Conservation (phyloP, 2,888 invertebrate species). For the Piscicola geometra region DNA sequence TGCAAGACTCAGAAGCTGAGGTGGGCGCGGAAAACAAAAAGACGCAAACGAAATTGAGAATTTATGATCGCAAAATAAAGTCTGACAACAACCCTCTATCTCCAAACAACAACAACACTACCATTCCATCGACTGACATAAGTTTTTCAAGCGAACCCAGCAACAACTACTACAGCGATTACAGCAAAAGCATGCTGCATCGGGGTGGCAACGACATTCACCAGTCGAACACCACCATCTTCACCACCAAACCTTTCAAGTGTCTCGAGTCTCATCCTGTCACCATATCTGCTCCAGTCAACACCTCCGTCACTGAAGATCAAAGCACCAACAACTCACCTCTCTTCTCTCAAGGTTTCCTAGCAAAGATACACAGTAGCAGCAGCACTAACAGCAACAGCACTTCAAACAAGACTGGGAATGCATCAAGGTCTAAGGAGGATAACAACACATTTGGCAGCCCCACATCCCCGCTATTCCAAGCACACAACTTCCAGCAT, state of each 20-base stretch:
- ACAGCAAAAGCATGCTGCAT: neutral
- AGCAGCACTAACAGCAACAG: neutral
- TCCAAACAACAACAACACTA: neutral
- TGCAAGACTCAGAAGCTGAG: neutral
- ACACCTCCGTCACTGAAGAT: neutral
- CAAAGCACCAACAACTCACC: neutral
- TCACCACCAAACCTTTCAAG: neutral
- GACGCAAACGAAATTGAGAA: neutral
- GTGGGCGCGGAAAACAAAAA: neutral
- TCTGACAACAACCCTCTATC: neutral
- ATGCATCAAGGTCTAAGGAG: too few relatives aligned
- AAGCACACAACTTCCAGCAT: too few relatives aligned
- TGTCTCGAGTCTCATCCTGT: neutral
- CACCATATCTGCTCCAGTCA: neutral
- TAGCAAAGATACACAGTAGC: neutral
- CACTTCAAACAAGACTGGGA: neutral
- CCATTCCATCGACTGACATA: neutral
- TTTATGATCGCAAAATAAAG: slow-evolving; percentile 8
- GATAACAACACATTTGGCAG: too few relatives aligned
- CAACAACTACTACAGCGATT: neutral
- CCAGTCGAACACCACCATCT: neutral
- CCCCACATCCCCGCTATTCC: too few relatives aligned
- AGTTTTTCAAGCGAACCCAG: neutral
- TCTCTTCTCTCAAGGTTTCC: neutral
- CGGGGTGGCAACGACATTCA: neutral